These are phyloP conservation scores for Muraenolepis orangiensis DNA, from an alignment of 2,797 vertebrate genomes.

Conservation along the genomic window DNA sequence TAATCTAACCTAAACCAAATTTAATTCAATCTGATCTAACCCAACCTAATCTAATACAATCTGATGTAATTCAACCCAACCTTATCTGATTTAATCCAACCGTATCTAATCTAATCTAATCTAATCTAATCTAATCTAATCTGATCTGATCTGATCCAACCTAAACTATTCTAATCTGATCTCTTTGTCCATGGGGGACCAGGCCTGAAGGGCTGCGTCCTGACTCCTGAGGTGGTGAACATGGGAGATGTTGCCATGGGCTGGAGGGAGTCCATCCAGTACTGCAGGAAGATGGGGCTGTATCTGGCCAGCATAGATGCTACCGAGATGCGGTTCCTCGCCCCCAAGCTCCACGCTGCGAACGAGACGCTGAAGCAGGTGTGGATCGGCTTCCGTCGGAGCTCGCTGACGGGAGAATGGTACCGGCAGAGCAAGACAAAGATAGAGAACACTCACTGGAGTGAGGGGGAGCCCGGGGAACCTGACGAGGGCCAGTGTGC, in stretches of 20 bases:
- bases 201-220: conserved; percentile 61
- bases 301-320: conserved; percentile 47
- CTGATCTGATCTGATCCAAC: not conserved
- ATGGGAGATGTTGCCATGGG: not conserved
- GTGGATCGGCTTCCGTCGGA: conserved; percentile 70
- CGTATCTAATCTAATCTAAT: not conserved
- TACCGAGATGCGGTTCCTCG: not conserved
- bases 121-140: not conserved
- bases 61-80: too few relatives aligned
- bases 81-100: not conserved
- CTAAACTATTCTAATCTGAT: not conserved
- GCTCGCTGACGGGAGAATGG: conserved; percentile 52
- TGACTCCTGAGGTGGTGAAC: conserved; percentile 11
- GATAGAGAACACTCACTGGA: conserved; percentile 48
- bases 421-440: conserved; percentile 54
- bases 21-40: too few relatives aligned
- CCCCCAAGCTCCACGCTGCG: not conserved
- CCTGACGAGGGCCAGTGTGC: conserved; percentile 51
- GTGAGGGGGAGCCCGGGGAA: conserved; percentile 24
- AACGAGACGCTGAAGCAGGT: not conserved
- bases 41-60: too few relatives aligned
- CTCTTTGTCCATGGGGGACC: not conserved
- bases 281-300: conserved; percentile 16
- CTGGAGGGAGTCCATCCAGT: conserved; percentile 55
- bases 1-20: too few relatives aligned